phyloP scores from a whole-genome alignment of 2,888 invertebrate species.

The Colostygia pectinataria region DNA sequence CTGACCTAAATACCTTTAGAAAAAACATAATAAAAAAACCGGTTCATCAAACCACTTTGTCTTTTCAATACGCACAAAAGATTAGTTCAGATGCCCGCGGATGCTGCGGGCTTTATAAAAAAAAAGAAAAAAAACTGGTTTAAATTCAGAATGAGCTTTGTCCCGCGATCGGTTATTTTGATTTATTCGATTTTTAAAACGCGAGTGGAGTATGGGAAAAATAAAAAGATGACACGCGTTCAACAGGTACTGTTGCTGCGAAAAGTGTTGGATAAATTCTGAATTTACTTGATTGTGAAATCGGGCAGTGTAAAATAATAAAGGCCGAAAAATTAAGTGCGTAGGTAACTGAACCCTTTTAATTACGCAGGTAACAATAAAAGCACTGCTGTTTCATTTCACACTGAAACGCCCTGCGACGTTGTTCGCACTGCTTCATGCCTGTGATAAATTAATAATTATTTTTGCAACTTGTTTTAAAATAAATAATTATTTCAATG shows the following conservation, averaged over 20 bases:
- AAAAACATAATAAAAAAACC: conserved; percentile 60
- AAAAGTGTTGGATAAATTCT: conserved; percentile 41
- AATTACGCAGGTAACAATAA: no score
- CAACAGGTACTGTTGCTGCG: conserved; percentile 71
- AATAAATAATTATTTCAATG: no score
- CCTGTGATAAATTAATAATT: no score
- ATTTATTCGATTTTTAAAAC: conserved; percentile 81
- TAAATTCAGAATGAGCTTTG: conserved; percentile 73
- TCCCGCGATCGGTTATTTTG: conserved; percentile 78
- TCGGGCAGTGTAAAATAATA: no score
- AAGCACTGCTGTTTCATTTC: no score
- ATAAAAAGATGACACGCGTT: conserved; percentile 71
- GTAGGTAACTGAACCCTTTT: no score
- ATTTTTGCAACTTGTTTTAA: no score
- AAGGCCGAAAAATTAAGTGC: no score
- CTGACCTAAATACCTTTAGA: conserved; percentile 69
- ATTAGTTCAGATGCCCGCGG: conserved; percentile 72
- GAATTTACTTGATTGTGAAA: not conserved
- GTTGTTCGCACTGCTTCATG: no score
- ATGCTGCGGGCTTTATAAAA: conserved; percentile 69
- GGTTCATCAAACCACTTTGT: conserved; percentile 69
- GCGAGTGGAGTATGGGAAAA: conserved; percentile 59
- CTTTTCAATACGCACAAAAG: conserved; percentile 69
- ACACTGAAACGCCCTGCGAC: no score
- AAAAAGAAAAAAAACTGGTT: conserved; percentile 68